Conservation (phyloP, 1,140 invertebrate species). For the Bombus cullumanus region DNA sequence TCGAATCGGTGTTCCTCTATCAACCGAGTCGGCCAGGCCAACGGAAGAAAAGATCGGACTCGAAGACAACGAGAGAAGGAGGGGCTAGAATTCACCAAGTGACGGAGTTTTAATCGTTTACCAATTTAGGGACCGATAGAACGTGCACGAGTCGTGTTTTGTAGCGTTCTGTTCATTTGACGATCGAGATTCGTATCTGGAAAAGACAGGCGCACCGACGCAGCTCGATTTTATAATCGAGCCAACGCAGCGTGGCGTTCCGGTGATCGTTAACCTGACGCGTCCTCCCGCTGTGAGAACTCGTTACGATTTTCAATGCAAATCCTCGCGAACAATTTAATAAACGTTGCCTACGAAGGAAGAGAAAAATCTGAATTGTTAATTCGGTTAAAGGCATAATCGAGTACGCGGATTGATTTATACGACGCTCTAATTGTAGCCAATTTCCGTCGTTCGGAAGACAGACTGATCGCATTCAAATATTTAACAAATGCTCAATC, state of each 20-base stretch:
- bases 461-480: too few species aligned
- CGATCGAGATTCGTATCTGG: conserved; percentile 29
- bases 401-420: too few species aligned
- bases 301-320: background rate
- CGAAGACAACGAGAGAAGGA: background rate
- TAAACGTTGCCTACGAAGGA: background rate
- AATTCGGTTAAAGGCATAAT: background rate
- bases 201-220: conserved; percentile 20
- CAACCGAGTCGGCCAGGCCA: too few species aligned
- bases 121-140: conserved; percentile 4
- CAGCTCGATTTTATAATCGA: conserved; percentile 31
- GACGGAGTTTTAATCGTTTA: background rate
- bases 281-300: conserved; percentile 1
- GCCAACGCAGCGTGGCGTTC: conserved; percentile 24
- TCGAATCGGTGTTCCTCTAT: background rate
- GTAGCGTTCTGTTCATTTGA: background rate
- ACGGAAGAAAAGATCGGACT: background rate
- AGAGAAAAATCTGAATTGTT: background rate
- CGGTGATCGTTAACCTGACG: conserved; percentile 31
- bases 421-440: too few species aligned
- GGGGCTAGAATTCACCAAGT: background rate
- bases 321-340: background rate
- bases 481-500: too few species aligned
- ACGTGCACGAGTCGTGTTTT: background rate
- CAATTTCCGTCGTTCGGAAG: too few species aligned